Conservation (phyloP, 2,113 vertebrate species). For the Ginglymostoma cirratum region DNA sequence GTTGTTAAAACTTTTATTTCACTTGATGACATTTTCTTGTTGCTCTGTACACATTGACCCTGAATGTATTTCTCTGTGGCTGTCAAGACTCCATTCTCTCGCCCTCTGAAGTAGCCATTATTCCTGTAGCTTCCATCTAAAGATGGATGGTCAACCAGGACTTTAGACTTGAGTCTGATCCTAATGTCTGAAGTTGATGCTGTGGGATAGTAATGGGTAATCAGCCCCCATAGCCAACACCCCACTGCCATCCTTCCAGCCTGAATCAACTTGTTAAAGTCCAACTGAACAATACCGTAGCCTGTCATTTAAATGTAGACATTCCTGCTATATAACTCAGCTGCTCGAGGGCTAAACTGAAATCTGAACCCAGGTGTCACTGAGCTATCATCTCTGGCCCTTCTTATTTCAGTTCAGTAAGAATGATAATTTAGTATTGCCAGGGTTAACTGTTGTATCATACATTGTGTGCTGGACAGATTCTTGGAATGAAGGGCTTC, state of each 20-base stretch:
- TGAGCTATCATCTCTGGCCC: no score
- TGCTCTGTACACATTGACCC: background rate
- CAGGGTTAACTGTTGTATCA: no score
- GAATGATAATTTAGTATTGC: no score
- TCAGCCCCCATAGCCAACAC: background rate
- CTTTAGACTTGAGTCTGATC: background rate
- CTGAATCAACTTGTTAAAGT: background rate
- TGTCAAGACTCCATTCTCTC: background rate
- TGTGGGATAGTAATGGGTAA: background rate
- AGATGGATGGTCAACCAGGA: background rate
- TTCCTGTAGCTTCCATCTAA: no score
- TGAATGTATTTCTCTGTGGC: background rate
- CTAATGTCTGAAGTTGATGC: background rate
- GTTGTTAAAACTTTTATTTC: background rate
- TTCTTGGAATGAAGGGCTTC: no score
- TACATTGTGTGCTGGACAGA: no score
- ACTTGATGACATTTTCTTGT: background rate
- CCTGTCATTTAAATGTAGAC: background rate
- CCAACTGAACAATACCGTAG: background rate
- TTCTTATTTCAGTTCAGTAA: no score
- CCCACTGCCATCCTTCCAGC: slow-evolving; percentile 13
- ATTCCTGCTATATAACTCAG: background rate
- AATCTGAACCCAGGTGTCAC: no score
- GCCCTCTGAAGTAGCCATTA: no score
- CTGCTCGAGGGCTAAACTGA: background rate